Base-by-base conservation (phyloP, 2,113 vertebrate genomes). In the Chamaetylas fuelleborni region DNA sequence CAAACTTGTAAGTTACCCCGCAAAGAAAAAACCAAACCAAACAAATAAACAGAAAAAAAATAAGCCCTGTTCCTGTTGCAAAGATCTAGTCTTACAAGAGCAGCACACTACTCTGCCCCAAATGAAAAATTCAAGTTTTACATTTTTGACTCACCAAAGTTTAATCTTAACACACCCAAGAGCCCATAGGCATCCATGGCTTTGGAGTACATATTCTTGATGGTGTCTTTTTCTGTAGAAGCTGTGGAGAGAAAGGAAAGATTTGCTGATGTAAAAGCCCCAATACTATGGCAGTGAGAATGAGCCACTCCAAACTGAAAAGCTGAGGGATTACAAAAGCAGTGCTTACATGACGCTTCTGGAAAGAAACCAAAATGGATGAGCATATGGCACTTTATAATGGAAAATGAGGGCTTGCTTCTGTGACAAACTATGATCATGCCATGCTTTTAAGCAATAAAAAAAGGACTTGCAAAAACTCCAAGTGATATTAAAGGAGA, bases 131-230 rank as follows among this genome's bases (percentile, higher is more conserved):
- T 19, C 26, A 60, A 3, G 9, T 67, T 53, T 57, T 24, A 25
- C 19, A 11, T 14, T 56, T 87, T 26, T 53, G 58, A 98, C 99
- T 99, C 97, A 99, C 99, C 99, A 9, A 99, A 98, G 91, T 99
- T 99, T 79, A 99, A 98, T 34, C 99, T 98, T 72, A 99, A 98
- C 76, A 99, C 99, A 18, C 99, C 99, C 81, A 99, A 91, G 73
- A 99, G 99, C 42, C 99, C 99, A 92, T 99, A 99, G 1, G 99
- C 99, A 96, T 99, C 99, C 93, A 99, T 97, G 86, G 99, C 99
- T 97, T 99, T 99, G 88, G 97, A 97, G 86, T 99, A 99, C 6
- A 98, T 97, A 69, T 95, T 98, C 97, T 99, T 99, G 93, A 99
- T 99, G 60, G 99, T 98, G 45, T 99, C 99, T 92, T 99, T 99